Evolutionary conservation across 2,888 invertebrate species (phyloP), one percentile per base, ranked within the genome.

Genomic region (Thymelicus sylvestris): DNA sequence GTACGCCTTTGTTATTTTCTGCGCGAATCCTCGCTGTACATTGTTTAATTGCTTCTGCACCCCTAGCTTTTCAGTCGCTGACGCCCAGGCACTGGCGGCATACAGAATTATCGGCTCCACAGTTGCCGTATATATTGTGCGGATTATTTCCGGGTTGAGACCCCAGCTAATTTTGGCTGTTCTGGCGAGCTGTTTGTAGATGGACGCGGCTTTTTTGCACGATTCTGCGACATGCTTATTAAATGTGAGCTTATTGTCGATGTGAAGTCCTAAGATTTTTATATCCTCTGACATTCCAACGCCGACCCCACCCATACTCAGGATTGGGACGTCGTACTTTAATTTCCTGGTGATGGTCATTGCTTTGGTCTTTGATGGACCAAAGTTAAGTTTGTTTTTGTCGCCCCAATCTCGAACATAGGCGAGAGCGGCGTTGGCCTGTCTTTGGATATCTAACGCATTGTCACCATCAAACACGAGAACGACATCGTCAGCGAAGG

Each of bases 71-170:
- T 10, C 24, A 1, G 55, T 1, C 4, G 65, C 65, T 7, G 52
- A 24, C 4, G 65, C 52, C 65, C 65, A 65, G 5, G 12, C 65
- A 5, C 65, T 41, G 2, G 65, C 52, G 2, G 65, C 65, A 15
- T 65, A 65, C 31, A 41, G 7, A 1, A 66, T 66, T 6, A 39
- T 39, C 0, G 66, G 66, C 10, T 66, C 66, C 0, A 66, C 8
- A 1, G 57, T 44, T 2, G 66, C 57, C 2, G 24, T 19, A n/a
- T 66, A 66, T 13, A 66, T 41, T 41, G 24, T 0, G 47, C 19
- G 6, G 47, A 19, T 3, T 24, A 13, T 47, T 63, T 65, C 66
- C 8, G 65, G 52, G 3, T 52, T 12, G 1, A 65, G 41, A 12
- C 65, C 39, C 6, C 65, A 65, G 8, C 41, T 41, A 0, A 66